These are phyloP conservation scores for Sympetrum striolatum DNA, from an alignment of 2,888 invertebrate species.

Conservation along the genomic window DNA sequence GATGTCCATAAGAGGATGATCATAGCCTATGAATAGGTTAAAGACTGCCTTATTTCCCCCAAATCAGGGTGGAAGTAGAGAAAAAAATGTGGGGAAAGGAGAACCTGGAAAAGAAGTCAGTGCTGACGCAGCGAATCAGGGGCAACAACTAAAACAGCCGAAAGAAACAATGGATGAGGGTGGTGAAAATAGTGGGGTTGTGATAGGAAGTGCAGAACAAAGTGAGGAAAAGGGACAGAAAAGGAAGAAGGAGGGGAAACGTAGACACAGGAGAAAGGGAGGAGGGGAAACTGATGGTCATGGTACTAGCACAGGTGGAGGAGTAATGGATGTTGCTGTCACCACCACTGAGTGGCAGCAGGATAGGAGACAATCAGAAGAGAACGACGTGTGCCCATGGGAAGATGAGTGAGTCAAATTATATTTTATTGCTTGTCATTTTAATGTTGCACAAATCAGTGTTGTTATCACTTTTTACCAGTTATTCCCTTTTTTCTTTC, in stretches of 20 bases:
- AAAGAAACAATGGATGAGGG: neutral
- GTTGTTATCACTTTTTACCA: neutral
- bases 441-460: too few species aligned
- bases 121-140: neutral
- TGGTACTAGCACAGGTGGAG: neutral
- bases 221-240: conserved; percentile 42
- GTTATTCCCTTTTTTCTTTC: neutral
- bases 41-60: conserved; percentile 24
- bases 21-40: neutral
- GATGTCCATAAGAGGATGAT: neutral
- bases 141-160: neutral
- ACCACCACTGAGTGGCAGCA: conserved; percentile 48
- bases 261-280: conserved; percentile 8
- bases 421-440: too few species aligned
- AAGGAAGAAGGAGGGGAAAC: conserved; percentile 33
- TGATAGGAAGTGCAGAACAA: neutral
- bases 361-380: conserved; percentile 58
- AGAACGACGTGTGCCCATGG: conserved; percentile 91
- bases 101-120: neutral
- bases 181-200: neutral
- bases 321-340: conserved; percentile 44
- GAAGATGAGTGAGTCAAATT: conserved; percentile 88
- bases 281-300: conserved; percentile 9
- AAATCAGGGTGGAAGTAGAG: conserved; percentile 16
- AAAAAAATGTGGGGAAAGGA: conserved; percentile 10